Conservation (phyloP, 2,113 vertebrate species). For the Lethenteron reissneri region DNA sequence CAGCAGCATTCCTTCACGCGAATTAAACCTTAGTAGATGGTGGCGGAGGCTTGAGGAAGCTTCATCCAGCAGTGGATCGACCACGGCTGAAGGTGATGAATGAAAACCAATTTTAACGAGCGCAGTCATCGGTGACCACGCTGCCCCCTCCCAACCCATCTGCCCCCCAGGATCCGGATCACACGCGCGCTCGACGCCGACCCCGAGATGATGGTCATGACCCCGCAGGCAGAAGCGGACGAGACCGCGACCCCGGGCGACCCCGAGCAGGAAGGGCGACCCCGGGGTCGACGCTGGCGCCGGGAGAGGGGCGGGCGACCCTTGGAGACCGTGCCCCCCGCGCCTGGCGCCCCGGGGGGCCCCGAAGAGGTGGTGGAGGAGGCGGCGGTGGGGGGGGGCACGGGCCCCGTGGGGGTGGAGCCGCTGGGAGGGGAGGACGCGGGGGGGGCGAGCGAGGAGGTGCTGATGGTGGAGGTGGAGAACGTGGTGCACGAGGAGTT, state of each 20-base stretch:
- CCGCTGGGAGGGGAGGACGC: slow-evolving; percentile 22
- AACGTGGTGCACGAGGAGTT: slow-evolving; percentile 79
- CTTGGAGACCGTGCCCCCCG: too few species aligned
- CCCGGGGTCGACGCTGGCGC: too few species aligned
- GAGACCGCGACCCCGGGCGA: slow-evolving; percentile 15
- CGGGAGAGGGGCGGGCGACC: too few species aligned
- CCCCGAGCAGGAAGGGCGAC: too few species aligned
- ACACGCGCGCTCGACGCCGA: slow-evolving; percentile 49
- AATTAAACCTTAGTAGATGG: too few species aligned
- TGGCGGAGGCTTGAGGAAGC: too few species aligned
- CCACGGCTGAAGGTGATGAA: too few species aligned
- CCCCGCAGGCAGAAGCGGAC: slow-evolving; percentile 16
- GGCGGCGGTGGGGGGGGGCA: slow-evolving; percentile 17
- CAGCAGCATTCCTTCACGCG: too few species aligned
- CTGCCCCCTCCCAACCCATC: background rate
- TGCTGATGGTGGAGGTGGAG: slow-evolving; percentile 93
- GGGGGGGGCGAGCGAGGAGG: slow-evolving; percentile 26
- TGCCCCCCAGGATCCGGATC: slow-evolving; percentile 49
- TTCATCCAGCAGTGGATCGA: too few species aligned
- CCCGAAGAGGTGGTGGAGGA: slow-evolving; percentile 26
- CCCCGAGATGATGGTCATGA: slow-evolving; percentile 24
- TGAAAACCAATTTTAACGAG: too few species aligned
- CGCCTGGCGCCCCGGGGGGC: slow-evolving; percentile 17
- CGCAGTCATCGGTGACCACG: too few species aligned
- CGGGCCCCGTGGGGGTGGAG: slow-evolving; percentile 13